Evolutionary conservation across 1,140 invertebrate species (phyloP), one percentile per base, ranked within the genome.

Genomic region (Drosophila trapezifrons): DNA sequence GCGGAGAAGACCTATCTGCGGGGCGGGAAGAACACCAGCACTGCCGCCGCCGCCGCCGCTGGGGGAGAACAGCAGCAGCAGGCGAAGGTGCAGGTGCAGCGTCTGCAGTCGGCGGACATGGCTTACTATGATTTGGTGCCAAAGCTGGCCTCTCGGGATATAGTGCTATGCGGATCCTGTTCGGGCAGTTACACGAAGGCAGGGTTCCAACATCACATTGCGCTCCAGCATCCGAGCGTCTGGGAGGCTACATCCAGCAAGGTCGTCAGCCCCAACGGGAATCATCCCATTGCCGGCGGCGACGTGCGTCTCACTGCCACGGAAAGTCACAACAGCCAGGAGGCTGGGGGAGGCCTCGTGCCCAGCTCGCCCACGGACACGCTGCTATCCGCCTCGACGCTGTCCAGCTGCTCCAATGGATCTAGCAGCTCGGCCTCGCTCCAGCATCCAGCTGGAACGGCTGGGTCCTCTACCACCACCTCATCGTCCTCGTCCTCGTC

Each of bases 111-210:
- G 15, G 77, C 74, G 2, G 90, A 91, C 20, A 91, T 91, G 86
- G 72, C 79, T 3, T 91, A 89, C 54, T 91, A 90, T 38, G 90
- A 91, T n/a, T 76, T 91, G 56, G 90, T 80, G 47, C 90, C 90
- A 13, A 91, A 91, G 62, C 60, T 86, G 56, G 74, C 90, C 27
- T 35, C 66, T 3, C 73, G 83, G 1, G 86, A 89, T 18, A 76
- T 91, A 55, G 84, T 91, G 7, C 74, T 91, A 3, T 91, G 90
- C 47, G 82, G 76, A 18, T 45, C 81, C 42, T 91, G 90, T 49
- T 82, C 47, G 9, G 83, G 86, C 9, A 83, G 81, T 27, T 91
- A 91, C 43, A 90, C 83, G 13, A 91, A 90, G 58, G 64, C 87
- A 1, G 90, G 90, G 20, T 91, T 91, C 55, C 86, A 85, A 20